phyloP scores from a whole-genome alignment of 2,888 invertebrate species.

The Pyrochroa serraticornis region DNA sequence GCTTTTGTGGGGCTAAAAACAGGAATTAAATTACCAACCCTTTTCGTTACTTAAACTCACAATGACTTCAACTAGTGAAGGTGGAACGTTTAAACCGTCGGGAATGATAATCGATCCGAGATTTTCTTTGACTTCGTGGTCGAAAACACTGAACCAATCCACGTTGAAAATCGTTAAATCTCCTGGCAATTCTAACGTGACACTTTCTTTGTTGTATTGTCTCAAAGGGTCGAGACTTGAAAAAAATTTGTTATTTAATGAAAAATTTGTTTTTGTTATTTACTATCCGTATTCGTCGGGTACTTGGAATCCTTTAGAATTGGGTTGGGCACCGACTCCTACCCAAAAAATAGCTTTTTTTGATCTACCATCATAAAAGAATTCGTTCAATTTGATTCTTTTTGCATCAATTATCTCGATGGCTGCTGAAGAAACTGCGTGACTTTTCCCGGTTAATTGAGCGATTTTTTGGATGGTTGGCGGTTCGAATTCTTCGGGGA shows the following conservation, averaged over 20 bases:
- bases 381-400: conserved; percentile 76
- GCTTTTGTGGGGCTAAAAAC: conserved; percentile 63
- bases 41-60: conserved; percentile 44
- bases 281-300: conserved; percentile 94
- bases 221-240: conserved; percentile 79
- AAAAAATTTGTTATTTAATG: background rate
- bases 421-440: conserved; percentile 73
- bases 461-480: conserved; percentile 72
- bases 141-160: conserved; percentile 84
- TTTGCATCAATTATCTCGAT: conserved; percentile 81
- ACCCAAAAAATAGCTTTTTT: conserved; percentile 85
- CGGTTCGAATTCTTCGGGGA: conserved; percentile 89
- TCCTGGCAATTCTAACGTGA: conserved; percentile 79
- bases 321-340: conserved; percentile 87
- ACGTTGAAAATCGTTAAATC: conserved; percentile 81
- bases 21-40: background rate
- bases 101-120: conserved; percentile 79
- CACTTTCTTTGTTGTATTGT: conserved; percentile 73
- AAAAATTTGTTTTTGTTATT: conserved; percentile 57
- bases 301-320: conserved; percentile 78
- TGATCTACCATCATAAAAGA: conserved; percentile 79
- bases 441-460: conserved; percentile 64
- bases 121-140: conserved; percentile 70
- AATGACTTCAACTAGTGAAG: conserved; percentile 72
- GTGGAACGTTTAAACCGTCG: conserved; percentile 84